Base-by-base conservation (phyloP, 2,888 invertebrate genomes). In the Drosophila mimica region DNA sequence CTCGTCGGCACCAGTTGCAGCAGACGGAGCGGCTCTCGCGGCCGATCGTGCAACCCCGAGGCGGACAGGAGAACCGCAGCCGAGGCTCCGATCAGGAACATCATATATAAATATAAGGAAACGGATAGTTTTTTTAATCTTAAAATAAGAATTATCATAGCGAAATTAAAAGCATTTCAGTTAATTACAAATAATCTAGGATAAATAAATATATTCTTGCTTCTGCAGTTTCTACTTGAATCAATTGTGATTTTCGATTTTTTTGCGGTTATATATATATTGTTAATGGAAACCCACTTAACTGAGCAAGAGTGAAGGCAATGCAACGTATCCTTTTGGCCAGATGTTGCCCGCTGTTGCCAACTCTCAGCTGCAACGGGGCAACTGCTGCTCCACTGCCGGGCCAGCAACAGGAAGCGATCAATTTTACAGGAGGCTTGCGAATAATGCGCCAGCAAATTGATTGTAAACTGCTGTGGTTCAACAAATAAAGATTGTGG, bases 321-420 rank as follows among this genome's bases (percentile, higher is more conserved):
- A 91, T 82, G 8, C 63, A 63, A 28, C 81, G 85, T 8, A 92
- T 83, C 34, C 83, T 81, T 7, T 72, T 69, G 9, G 86, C 64
- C 11, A 91, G 74, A 28, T 78, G 79, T n/a, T 76, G 25, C 79
- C 11, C 84, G 87, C 34, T 91, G 79, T 5, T 43, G 68, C 74
- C 81, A 80, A 25, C 70, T 77, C 20, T 48, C 56, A 59, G 25
- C 25, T 25, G 2, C 3, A 78, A 0, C 64, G 64, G 3, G 92
- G 92, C 75, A 92, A 43, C 15, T 83, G 78, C 4, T 71, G 62
- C 58, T 93, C 93, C 93, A 93, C 25, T 88, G 81, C 5, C 63
- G 68, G 2, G 92, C 92, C 78, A 93, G 65, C 1, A 86, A 92
- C 48, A 94, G 85, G 76, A 95, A 95, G 3, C 76, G 81, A 57